Conservation (phyloP, 2,797 vertebrate genomes). For the Hypotaenidia okinawae region DNA sequence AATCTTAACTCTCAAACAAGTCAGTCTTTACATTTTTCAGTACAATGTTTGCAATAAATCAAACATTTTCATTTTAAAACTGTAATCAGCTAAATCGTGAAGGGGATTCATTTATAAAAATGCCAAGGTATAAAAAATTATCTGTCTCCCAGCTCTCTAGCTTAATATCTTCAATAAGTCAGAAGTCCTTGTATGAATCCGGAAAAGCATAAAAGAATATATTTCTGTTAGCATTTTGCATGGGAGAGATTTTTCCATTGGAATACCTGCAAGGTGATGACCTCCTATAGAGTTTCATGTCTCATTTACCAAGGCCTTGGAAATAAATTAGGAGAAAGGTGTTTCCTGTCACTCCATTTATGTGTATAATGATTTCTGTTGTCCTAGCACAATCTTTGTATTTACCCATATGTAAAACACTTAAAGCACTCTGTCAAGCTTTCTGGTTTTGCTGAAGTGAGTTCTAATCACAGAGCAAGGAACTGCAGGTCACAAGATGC, state of each 20-base stretch:
- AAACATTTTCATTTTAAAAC: constrained; percentile 27
- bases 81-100: background rate
- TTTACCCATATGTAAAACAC: background rate
- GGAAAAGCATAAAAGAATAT: constrained; percentile 11
- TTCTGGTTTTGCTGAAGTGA: background rate
- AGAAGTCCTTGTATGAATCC: constrained; percentile 32
- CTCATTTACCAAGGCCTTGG: constrained; percentile 22
- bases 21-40: background rate
- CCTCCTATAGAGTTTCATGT: background rate
- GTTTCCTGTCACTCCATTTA: background rate
- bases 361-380: background rate
- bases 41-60: constrained; percentile 44
- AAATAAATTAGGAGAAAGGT: constrained; percentile 15
- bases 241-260: constrained; percentile 3
- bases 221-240: constrained; percentile 22
- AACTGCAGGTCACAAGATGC: background rate
- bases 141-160: constrained; percentile 6
- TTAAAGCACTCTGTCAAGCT: background rate
- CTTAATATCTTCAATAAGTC: constrained; percentile 42
- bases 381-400: background rate
- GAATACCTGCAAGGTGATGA: background rate
- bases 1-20: constrained; percentile 26
- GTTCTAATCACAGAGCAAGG: background rate
- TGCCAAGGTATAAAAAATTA: background rate
- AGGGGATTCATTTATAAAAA: constrained; percentile 19